These are phyloP conservation scores for Prunella himalayana DNA, from an alignment of 2,113 vertebrate genomes.

Conservation along the genomic window DNA sequence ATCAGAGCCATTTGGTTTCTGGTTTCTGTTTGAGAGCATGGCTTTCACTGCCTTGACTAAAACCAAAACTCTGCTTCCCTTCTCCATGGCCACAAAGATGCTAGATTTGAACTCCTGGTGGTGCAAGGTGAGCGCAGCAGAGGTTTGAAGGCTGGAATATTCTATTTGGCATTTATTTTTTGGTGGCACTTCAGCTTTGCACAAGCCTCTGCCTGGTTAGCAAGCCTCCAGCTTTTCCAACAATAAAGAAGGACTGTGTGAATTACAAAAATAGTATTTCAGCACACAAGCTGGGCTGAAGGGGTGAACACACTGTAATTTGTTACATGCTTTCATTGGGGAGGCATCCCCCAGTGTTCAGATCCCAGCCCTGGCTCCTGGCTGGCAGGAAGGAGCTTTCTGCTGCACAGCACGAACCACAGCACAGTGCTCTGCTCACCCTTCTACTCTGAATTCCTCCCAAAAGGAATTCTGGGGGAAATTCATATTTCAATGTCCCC, in stretches of 20 bases:
- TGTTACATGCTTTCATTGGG: not conserved
- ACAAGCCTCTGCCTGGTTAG: not conserved
- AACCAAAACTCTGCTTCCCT: slow-evolving; percentile 8
- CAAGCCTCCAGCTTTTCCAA: not conserved
- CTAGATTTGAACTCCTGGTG: not conserved
- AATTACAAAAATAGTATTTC: not conserved
- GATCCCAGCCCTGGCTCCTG: not conserved
- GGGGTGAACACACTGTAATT: not conserved
- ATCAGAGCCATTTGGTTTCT: not conserved
- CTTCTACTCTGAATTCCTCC: not conserved
- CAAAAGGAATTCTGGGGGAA: not conserved
- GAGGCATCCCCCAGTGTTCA: not conserved
- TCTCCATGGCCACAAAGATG: not conserved
- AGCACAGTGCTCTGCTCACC: not conserved
- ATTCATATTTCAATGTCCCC: not conserved
- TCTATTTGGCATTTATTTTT: not conserved
- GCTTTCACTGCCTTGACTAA: not conserved
- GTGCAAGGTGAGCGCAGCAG: not conserved
- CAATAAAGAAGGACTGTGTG: not conserved
- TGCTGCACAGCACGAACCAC: not conserved
- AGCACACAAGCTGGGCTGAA: not conserved
- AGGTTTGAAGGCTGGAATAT: not conserved
- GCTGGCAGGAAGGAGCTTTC: not conserved
- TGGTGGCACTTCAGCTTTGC: not conserved
- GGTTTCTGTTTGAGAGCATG: not conserved